These are phyloP conservation scores for Parelbella ahira DNA, from an alignment of 2,888 invertebrate genomes.

Conservation along the genomic window DNA sequence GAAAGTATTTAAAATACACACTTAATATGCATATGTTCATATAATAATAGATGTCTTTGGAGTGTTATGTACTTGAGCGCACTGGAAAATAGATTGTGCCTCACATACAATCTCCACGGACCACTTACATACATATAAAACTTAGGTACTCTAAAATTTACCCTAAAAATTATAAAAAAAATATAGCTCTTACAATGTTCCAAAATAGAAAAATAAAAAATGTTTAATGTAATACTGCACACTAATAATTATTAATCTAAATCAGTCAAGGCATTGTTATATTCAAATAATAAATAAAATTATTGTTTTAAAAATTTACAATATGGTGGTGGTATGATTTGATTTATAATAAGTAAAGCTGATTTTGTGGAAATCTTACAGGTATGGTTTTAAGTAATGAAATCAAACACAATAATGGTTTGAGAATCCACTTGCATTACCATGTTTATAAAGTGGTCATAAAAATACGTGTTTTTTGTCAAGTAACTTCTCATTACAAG, in stretches of 20 bases:
- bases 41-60: constrained; percentile 50
- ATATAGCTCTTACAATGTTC: constrained; percentile 62
- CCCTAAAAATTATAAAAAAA: constrained; percentile 65
- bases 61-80: constrained; percentile 52
- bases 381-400: constrained; percentile 40
- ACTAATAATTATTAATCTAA: constrained; percentile 64
- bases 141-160: constrained; percentile 45
- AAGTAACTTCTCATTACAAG: constrained; percentile 36
- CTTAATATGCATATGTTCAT: constrained; percentile 35
- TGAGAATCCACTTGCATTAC: constrained; percentile 47
- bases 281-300: constrained; percentile 53
- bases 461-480: constrained; percentile 21
- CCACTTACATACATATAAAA: constrained; percentile 45
- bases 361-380: constrained; percentile 45
- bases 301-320: constrained; percentile 41
- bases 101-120: constrained; percentile 47
- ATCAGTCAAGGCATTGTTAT: constrained; percentile 71
- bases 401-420: constrained; percentile 48
- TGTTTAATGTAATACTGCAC: constrained; percentile 75
- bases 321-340: constrained; percentile 44
- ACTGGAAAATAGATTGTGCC: constrained; percentile 47
- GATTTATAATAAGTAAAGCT: constrained; percentile 43
- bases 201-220: constrained; percentile 71
- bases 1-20: constrained; percentile 47
- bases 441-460: constrained; percentile 20